phyloP scores from a whole-genome alignment of 2,797 vertebrate species.

The Hydrophis major region DNA sequence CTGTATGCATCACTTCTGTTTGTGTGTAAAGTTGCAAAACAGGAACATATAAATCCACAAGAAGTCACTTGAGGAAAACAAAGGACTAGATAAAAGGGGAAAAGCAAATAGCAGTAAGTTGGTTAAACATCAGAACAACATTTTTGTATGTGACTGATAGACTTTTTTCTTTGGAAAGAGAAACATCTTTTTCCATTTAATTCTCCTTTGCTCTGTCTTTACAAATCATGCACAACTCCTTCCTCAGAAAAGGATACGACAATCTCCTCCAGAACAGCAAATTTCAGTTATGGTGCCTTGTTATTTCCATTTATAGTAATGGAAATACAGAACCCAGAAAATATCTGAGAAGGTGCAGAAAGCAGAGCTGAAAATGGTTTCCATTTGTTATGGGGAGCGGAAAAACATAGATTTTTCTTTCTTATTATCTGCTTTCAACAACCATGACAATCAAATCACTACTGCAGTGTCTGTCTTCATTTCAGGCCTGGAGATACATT shows the following conservation, averaged over 20 bases:
- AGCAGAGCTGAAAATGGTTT: not conserved
- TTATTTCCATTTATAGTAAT: slow-evolving; percentile 38
- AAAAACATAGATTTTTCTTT: not conserved
- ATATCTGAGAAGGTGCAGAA: not conserved
- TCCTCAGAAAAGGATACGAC: slow-evolving; percentile 45
- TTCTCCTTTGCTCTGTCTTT: slow-evolving; percentile 24
- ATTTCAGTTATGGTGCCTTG: slow-evolving; percentile 30
- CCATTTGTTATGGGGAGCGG: not conserved
- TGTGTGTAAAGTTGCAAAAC: slow-evolving; percentile 5
- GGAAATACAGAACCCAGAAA: not conserved
- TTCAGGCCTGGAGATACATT: not conserved
- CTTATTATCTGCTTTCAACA: not conserved
- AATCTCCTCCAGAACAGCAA: slow-evolving; percentile 51
- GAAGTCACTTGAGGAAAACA: slow-evolving; percentile 46
- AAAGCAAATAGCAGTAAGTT: slow-evolving; percentile 17
- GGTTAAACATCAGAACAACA: not conserved
- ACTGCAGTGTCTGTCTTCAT: not conserved
- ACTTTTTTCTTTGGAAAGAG: slow-evolving; percentile 56
- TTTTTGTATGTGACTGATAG: slow-evolving; percentile 32
- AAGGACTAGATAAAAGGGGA: slow-evolving; percentile 4
- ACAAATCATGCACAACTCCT: slow-evolving; percentile 56
- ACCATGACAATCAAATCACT: not conserved
- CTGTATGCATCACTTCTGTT: slow-evolving; percentile 37
- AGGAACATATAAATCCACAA: slow-evolving; percentile 52
- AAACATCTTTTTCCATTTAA: slow-evolving; percentile 52